Conservation (phyloP, 2,888 invertebrate species). For the Torymus aiolomorphi region DNA sequence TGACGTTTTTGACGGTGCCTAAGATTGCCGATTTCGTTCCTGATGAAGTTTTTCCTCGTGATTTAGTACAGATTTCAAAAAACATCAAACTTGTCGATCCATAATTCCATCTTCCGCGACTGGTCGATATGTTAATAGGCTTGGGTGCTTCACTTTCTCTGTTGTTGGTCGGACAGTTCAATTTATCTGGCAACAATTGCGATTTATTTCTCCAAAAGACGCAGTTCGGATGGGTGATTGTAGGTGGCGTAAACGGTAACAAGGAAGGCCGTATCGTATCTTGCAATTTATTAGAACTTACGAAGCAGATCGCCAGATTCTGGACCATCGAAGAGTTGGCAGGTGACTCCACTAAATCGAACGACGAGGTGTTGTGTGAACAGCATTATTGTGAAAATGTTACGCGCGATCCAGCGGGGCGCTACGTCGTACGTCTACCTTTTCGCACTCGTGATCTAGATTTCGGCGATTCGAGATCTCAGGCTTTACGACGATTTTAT, state of each 20-base stretch:
- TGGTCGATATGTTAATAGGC: constrained; percentile 53
- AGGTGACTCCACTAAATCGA: background rate
- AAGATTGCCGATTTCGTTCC: constrained; percentile 8
- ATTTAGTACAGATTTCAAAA: constrained; percentile 36
- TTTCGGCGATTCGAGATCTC: constrained; percentile 43
- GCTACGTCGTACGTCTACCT: constrained; percentile 57
- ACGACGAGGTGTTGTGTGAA: constrained; percentile 53
- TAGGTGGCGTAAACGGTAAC: constrained; percentile 1
- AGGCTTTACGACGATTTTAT: constrained; percentile 41
- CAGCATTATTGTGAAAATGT: constrained; percentile 47
- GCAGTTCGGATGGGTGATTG: constrained; percentile 57
- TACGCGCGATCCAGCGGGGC: constrained; percentile 43
- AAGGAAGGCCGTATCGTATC: background rate
- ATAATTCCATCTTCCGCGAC: constrained; percentile 46
- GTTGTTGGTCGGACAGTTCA: constrained; percentile 54
- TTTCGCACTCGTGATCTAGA: constrained; percentile 19
- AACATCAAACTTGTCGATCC: constrained; percentile 56
- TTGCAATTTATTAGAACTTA: constrained; percentile 14
- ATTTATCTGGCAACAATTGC: constrained; percentile 32
- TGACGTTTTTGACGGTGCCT: no score
- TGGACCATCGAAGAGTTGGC: constrained; percentile 57
- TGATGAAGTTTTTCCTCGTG: constrained; percentile 29
- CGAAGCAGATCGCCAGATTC: constrained; percentile 42
- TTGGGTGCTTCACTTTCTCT: constrained; percentile 48
- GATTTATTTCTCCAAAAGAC: constrained; percentile 58